Conservation (phyloP, 2,797 vertebrate species). For the Atherinosoma microstoma region DNA sequence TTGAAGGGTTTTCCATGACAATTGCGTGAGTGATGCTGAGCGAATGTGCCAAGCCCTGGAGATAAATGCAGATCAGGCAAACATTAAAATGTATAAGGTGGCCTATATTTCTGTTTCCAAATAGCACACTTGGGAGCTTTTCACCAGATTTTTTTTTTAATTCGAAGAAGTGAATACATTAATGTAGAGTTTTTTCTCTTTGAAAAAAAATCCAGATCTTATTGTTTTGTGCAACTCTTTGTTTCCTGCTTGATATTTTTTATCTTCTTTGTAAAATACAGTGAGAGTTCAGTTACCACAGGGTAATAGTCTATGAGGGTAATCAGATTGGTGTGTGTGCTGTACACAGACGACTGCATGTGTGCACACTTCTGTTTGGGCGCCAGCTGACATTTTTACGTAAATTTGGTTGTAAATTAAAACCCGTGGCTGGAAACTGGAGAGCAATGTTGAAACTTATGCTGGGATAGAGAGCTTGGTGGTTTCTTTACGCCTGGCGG, state of each 20-base stretch:
- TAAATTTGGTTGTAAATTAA: background rate
- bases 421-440: background rate
- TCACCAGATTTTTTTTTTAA: background rate
- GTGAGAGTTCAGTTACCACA: constrained; percentile 48
- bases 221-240: background rate
- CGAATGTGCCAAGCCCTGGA: background rate
- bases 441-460: background rate
- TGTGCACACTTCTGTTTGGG: background rate
- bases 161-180: background rate
- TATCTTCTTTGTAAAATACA: constrained; percentile 53
- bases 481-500: accelerated
- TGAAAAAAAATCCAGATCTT: background rate
- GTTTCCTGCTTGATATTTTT: constrained; percentile 25
- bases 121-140: background rate
- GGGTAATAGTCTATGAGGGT: background rate
- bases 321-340: constrained; percentile 7
- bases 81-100: background rate
- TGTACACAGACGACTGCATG: background rate
- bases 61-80: background rate
- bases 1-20: constrained; percentile 1
- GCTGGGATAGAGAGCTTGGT: background rate
- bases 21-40: background rate
- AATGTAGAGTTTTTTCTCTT: background rate
- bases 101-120: background rate
- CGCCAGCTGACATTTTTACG: background rate